A percentile compares a stretch with the other conserved stretches of the same genome.
Conservation (phyloP, 2,113 vertebrate genomes). For the Zosterops hypoxanthus region DNA sequence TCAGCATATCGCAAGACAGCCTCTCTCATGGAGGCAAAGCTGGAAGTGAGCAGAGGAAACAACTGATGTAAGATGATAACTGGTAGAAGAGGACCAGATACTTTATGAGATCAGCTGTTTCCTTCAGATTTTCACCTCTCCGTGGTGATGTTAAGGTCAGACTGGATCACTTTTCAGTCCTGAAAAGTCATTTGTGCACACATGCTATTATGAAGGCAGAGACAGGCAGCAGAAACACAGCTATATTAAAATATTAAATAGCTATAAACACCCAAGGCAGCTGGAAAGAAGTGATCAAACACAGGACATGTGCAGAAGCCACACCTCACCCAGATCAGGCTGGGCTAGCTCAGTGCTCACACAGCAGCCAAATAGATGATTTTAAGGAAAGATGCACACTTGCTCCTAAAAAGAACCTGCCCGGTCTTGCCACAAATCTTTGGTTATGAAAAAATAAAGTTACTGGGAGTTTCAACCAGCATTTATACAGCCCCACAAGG, state of each 20-base stretch:
- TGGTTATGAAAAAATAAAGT: background rate
- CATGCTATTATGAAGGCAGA: background rate
- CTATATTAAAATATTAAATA: background rate
- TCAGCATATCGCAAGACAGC: background rate
- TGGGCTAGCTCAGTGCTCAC: background rate
- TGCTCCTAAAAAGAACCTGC: background rate
- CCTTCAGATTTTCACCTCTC: background rate
- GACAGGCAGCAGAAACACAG: background rate
- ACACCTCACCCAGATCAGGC: background rate
- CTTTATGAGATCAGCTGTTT: background rate
- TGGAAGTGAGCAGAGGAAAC: background rate
- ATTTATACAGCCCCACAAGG: background rate
- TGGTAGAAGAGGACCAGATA: background rate
- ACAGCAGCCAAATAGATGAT: background rate
- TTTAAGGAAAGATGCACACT: background rate
- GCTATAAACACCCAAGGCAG: background rate
- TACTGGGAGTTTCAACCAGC: background rate
- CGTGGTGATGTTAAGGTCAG: background rate
- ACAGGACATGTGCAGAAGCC: background rate
- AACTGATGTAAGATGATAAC: background rate
- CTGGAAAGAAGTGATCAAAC: background rate
- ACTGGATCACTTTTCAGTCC: background rate
- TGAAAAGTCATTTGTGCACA: background rate
- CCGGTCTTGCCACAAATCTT: constrained; percentile 11
- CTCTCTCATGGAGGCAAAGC: background rate